Base-by-base conservation (phyloP, 2,888 invertebrate species). In the Xanthorhoe spadicearia region DNA sequence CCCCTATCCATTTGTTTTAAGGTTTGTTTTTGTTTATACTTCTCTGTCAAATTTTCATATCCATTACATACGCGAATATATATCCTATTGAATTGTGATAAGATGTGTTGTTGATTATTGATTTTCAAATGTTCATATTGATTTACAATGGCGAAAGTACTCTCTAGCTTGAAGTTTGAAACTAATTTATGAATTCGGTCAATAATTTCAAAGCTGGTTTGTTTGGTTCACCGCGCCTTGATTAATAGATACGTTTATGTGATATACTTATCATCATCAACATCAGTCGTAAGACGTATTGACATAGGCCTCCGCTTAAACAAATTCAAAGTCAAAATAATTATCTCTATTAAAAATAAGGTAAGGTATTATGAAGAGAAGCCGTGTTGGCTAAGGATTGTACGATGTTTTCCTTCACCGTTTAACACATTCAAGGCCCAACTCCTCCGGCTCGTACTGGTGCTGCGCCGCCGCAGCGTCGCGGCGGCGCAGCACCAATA, bases 81-180 rank as follows among this genome's bases (percentile, higher is more conserved):
- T 55, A 49, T 55, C 52, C 10, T 67, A 59, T 9, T 15, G 1
- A 15, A 2, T 28, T 19, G 15, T 3, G 2, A n/a, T 61, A 69
- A 55, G 43, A 58, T 53, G 32, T 13, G 53, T 0, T n/a, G 52
- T 35, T 18, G 28, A 3, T 59, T 10, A 9, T 15, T 17, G 15
- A 15, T 6, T 61, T 52, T 50, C 53, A 32, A 28, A 49, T 54
- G 51, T 62, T 63, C 19, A 15, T 71, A 72, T 61, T 77, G 72
- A 77, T 77, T 74, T 70, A 76, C 75, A 68, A 53, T 69, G 66
- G 66, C 67, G 77, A 77, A 77, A 79, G 51, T 51, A 59, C 19
- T 15, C 19, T 15, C 15, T 72, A 68, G 66, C 64, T 19, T 70
- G 66, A 48, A 15, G n/a, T 57, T 55, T 15, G 51, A 59, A 59